These are phyloP conservation scores for Barbus barbus DNA, from an alignment of 2,113 vertebrate species.

Conservation along the genomic window DNA sequence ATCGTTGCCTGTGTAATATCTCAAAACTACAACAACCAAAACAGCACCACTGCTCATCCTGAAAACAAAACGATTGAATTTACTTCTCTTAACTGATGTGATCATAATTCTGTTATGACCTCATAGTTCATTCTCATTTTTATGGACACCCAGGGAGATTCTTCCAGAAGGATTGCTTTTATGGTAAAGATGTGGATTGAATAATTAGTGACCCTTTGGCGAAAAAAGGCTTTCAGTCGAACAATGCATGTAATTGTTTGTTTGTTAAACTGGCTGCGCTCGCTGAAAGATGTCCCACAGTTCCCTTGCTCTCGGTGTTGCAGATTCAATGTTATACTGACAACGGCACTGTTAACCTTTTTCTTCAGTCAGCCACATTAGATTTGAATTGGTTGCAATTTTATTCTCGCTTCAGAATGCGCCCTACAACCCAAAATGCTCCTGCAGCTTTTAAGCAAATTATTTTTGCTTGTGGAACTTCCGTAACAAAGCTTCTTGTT, in stretches of 20 bases:
- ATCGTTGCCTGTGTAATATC: slow-evolving; percentile 65
- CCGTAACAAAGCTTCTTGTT: slow-evolving; percentile 54
- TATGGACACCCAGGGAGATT: slow-evolving; percentile 7
- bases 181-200: slow-evolving; percentile 35
- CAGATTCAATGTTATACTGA: neutral
- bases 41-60: slow-evolving; percentile 32
- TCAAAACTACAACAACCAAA: slow-evolving; percentile 67
- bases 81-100: slow-evolving; percentile 65
- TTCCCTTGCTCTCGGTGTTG: neutral
- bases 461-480: slow-evolving; percentile 56
- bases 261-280: slow-evolving; percentile 19
- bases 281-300: neutral
- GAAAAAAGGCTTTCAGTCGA: neutral
- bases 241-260: slow-evolving; percentile 12
- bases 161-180: neutral
- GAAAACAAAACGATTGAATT: slow-evolving; percentile 61
- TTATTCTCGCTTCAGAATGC: neutral
- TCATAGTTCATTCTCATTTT: neutral
- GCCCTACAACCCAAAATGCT: slow-evolving; percentile 34
- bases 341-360: slow-evolving; percentile 27
- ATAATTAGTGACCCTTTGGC: slow-evolving; percentile 19
- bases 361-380: slow-evolving; percentile 18
- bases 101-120: slow-evolving; percentile 58
- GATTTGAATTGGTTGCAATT: slow-evolving; percentile 23
- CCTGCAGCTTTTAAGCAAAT: slow-evolving; percentile 44